Conservation (phyloP, 2,797 vertebrate species). For the Pseudochromis fuscus region DNA sequence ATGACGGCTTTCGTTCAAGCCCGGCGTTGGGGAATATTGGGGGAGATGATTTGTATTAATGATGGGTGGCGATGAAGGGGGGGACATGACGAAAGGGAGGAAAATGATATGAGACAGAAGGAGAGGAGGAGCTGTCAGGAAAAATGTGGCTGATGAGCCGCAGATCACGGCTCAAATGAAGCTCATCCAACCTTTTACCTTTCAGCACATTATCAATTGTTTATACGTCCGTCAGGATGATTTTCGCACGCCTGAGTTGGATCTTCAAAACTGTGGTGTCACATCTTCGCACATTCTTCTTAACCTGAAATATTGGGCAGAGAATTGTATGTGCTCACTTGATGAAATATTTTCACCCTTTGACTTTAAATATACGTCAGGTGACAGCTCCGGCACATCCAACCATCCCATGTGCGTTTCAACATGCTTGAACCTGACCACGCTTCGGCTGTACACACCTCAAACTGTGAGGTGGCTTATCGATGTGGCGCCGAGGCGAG, state of each 20-base stretch:
- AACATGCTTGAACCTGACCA: conserved; percentile 4
- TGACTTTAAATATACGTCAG: conserved; percentile 19
- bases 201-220: conserved; percentile 55
- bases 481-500: conserved; percentile 35
- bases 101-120: conserved; percentile 76
- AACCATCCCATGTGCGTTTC: not conserved
- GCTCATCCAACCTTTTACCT: conserved; percentile 64
- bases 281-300: conserved; percentile 4
- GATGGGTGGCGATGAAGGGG: conserved; percentile 65
- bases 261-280: not conserved
- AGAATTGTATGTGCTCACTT: not conserved
- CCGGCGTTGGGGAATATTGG: conserved; percentile 63
- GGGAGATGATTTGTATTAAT: conserved; percentile 83
- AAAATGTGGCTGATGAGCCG: conserved; percentile 67
- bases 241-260: conserved; percentile 19
- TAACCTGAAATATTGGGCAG: not conserved
- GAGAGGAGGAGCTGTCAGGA: conserved; percentile 68
- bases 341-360: not conserved
- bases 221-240: conserved; percentile 45
- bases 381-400: conserved; percentile 4
- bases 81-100: conserved; percentile 68
- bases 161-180: conserved; percentile 70
- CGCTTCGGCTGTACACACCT: conserved; percentile 9
- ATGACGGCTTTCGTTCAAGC: conserved; percentile 70
- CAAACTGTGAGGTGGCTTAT: conserved; percentile 38